Percentiles rank a stretch among this genome's conserved stretches.
Conservation (phyloP, 1,140 invertebrate species). For the Physella acuta region DNA sequence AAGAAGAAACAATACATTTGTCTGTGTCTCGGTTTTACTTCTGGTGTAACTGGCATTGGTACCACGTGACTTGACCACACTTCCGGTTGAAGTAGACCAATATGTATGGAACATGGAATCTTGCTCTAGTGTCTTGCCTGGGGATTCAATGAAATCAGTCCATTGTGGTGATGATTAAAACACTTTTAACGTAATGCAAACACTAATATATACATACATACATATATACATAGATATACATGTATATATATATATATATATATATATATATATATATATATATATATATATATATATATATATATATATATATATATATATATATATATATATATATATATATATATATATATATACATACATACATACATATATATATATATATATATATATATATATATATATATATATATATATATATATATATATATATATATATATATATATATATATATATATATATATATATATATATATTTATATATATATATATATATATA, state of each 20-base stretch:
- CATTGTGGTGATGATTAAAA: too few species aligned
- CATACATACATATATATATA: constrained; percentile 4
- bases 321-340: constrained; percentile 1
- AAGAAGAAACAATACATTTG: too few species aligned
- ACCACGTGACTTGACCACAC: too few species aligned
- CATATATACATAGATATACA: not conserved
- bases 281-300: not conserved
- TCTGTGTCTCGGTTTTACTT: too few species aligned
- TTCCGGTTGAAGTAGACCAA: too few species aligned
- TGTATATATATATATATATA: constrained; percentile 1
- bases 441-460: not conserved
- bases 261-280: constrained; percentile 5
- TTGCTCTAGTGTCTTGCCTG: too few species aligned
- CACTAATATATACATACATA: not conserved
- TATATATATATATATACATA: constrained; percentile 4
- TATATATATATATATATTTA: not conserved
- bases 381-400: constrained; percentile 5
- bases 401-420: not conserved
- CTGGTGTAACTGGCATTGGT: too few species aligned
- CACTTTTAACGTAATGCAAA: too few species aligned
- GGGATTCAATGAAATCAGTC: too few species aligned
- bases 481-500: not conserved
- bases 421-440: not conserved
- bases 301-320: constrained; percentile 1
- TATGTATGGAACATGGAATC: too few species aligned